Percentiles rank a stretch among this genome's conserved stretches.
phyloP scores from a whole-genome alignment of 1,140 invertebrate species.

The Anoplolepis gracilipes region DNA sequence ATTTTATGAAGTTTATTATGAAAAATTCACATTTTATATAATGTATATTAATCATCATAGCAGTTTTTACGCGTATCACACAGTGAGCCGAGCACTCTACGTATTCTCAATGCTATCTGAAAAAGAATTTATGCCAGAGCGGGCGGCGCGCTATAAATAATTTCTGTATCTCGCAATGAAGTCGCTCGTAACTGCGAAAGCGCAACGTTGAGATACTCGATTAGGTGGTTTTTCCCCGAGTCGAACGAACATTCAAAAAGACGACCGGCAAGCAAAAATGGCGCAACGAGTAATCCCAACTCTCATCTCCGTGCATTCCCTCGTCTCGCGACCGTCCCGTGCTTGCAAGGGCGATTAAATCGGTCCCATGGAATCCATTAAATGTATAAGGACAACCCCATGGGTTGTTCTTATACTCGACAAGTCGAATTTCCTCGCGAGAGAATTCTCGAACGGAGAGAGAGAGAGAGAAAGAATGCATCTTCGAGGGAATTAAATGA shows the following conservation, averaged over 20 bases:
- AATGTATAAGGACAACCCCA: constrained; percentile 52
- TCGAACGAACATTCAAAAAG: constrained; percentile 27
- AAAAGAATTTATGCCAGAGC: not conserved
- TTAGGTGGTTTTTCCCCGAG: constrained; percentile 2
- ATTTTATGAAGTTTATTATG: not conserved
- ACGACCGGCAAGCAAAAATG: constrained; percentile 51
- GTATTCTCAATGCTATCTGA: not conserved
- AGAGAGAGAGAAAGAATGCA: constrained; percentile 8
- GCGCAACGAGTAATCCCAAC: constrained; percentile 49
- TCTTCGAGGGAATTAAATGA: constrained; percentile 34
- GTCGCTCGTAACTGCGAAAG: constrained; percentile 20
- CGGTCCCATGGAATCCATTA: constrained; percentile 60
- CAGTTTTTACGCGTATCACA: not conserved
- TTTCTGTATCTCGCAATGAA: constrained; percentile 26
- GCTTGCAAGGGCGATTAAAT: constrained; percentile 55
- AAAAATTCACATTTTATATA: not conserved
- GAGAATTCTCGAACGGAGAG: not conserved
- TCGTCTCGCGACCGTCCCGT: not conserved
- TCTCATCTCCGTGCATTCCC: constrained; percentile 32
- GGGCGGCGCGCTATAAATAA: constrained; percentile 4
- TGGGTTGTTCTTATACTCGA: constrained; percentile 19
- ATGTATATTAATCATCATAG: not conserved
- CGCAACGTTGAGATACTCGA: constrained; percentile 35
- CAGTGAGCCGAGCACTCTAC: not conserved
- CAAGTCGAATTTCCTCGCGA: constrained; percentile 44